Evolutionary conservation across 2,113 vertebrate species (phyloP).

Genomic region (Cinclus cinclus): DNA sequence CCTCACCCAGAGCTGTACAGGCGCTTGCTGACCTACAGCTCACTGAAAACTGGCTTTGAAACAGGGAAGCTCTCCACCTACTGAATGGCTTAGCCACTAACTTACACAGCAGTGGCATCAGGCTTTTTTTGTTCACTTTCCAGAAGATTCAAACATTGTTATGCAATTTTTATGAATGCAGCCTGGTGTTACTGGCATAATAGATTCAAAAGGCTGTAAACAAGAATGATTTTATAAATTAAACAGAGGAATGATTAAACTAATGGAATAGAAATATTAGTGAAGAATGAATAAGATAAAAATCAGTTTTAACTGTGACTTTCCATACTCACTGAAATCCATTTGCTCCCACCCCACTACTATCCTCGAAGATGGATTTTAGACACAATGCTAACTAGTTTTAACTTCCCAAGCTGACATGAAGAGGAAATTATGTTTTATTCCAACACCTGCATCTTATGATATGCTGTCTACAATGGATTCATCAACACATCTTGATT

Average conservation of each 20-base stretch:
- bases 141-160: not conserved
- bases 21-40: rapidly evolving
- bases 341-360: not conserved
- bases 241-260: not conserved
- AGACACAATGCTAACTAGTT: not conserved
- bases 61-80: not conserved
- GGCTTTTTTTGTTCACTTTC: not conserved
- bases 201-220: not conserved
- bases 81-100: not conserved
- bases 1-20: not conserved
- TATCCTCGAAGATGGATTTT: not conserved
- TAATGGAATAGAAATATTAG: not conserved
- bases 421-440: not conserved
- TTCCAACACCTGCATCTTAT: not conserved
- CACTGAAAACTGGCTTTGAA: not conserved
- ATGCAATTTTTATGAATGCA: not conserved
- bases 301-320: not conserved
- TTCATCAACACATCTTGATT: not conserved
- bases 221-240: not conserved
- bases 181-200: not conserved
- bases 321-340: not conserved
- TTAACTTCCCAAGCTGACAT: not conserved
- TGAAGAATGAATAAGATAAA: not conserved
- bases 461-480: not conserved
- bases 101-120: not conserved